phyloP scores from a whole-genome alignment of 2,888 invertebrate genomes.

The Argyresthia albistria region DNA sequence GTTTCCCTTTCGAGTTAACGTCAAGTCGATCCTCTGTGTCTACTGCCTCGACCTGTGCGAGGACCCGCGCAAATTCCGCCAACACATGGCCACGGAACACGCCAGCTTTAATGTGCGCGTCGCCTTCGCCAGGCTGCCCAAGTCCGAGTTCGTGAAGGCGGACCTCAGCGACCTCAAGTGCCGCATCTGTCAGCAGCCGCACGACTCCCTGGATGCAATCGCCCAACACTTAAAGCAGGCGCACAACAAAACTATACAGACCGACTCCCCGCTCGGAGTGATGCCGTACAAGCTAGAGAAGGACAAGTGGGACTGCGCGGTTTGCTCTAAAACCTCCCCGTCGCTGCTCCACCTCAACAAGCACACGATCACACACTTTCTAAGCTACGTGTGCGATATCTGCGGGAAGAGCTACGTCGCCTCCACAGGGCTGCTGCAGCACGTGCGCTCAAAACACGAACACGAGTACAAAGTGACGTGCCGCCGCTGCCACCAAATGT shows the following conservation, averaged over 20 bases:
- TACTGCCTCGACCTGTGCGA: constrained; percentile 55
- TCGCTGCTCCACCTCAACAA: constrained; percentile 47
- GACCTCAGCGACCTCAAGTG: constrained; percentile 46
- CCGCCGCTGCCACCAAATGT: constrained; percentile 43
- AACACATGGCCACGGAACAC: constrained; percentile 49
- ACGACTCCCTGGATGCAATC: constrained; percentile 27
- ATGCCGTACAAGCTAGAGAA: constrained; percentile 49
- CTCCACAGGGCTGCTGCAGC: constrained; percentile 42
- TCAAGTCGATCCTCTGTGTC: constrained; percentile 56
- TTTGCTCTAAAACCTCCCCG: constrained; percentile 45
- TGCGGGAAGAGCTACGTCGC: constrained; percentile 57
- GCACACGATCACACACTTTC: constrained; percentile 54
- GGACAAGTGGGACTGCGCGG: constrained; percentile 39
- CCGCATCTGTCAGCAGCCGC: constrained; percentile 29
- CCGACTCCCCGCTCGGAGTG: constrained; percentile 37
- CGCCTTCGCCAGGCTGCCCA: constrained; percentile 49
- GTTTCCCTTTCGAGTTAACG: constrained; percentile 56
- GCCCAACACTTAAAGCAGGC: constrained; percentile 31
- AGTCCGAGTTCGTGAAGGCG: constrained; percentile 50
- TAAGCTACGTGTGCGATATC: constrained; percentile 52
- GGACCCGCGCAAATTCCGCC: constrained; percentile 40
- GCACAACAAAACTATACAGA: constrained; percentile 30
- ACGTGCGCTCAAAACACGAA: constrained; percentile 49
- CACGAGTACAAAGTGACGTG: constrained; percentile 42
- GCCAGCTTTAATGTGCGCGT: constrained; percentile 39